A percentile compares a stretch with the other conserved stretches of the same genome.
These are phyloP conservation scores for Leptinotarsa defecta DNA, from an alignment of 1,140 invertebrate species.

Conservation along the genomic window DNA sequence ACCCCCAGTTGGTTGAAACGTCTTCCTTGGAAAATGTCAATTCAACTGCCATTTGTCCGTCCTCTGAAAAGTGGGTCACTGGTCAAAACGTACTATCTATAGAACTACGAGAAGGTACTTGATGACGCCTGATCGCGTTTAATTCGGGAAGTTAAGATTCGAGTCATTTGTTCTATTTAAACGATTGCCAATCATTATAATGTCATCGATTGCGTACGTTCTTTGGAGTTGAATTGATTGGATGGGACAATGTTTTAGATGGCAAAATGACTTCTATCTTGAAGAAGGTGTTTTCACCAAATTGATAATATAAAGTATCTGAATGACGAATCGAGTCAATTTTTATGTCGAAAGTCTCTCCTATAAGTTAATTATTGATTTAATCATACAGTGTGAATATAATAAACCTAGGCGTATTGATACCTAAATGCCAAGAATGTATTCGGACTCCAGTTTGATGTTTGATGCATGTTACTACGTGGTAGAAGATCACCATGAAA, in stretches of 20 bases:
- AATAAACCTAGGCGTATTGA: no score
- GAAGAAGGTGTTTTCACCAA: no score
- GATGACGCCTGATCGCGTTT: background rate
- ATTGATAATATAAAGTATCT: no score
- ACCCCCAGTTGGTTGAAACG: slow-evolving; percentile 77
- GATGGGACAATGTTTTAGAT: no score
- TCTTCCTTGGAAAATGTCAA: slow-evolving; percentile 67
- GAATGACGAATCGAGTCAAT: no score
- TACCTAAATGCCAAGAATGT: no score
- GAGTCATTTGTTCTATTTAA: background rate
- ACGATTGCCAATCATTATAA: slow-evolving; percentile 10
- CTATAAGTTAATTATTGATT: background rate
- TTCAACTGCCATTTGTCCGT: slow-evolving; percentile 58
- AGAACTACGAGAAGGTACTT: background rate
- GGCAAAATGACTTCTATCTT: no score
- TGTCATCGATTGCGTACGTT: background rate
- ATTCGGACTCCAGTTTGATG: no score
- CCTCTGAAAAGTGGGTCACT: background rate
- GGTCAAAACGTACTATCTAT: slow-evolving; percentile 2
- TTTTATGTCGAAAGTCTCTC: no score
- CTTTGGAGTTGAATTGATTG: background rate
- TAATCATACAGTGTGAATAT: no score
- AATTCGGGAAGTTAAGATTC: background rate
- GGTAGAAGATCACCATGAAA: no score
- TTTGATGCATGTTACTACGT: no score